Evolutionary conservation across 2,113 vertebrate genomes (phyloP).

Genomic region (Emberiza fucata): DNA sequence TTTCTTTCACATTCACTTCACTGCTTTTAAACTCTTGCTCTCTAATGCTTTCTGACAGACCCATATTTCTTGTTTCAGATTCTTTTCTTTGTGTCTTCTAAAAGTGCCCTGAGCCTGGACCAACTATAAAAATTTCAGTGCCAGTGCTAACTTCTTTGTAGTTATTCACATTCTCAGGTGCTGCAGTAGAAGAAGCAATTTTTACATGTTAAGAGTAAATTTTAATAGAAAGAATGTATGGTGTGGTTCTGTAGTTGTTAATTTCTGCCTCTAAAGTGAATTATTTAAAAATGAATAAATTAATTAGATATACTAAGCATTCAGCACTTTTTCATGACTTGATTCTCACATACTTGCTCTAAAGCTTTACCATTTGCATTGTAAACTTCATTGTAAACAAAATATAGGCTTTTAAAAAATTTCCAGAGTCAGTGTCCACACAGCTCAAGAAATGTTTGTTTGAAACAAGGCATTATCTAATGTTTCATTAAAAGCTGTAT

Average conservation of each 20-base stretch:
- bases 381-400: background rate
- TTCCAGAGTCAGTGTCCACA: background rate
- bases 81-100: background rate
- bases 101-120: background rate
- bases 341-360: background rate
- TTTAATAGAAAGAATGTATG: background rate
- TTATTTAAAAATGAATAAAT: conserved; percentile 24
- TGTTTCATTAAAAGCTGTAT: background rate
- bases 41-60: background rate
- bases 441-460: background rate
- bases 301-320: background rate
- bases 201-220: background rate
- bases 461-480: background rate
- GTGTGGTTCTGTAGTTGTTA: background rate
- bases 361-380: background rate
- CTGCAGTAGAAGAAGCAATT: background rate
- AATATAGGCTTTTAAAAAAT: background rate
- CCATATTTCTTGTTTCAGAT: background rate
- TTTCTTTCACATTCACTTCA: background rate
- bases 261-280: background rate
- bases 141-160: background rate
- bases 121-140: background rate
- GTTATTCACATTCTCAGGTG: background rate
- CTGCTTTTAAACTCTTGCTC: background rate
- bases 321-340: background rate